Conservation (phyloP, 2,113 vertebrate species). For the Orycteropus afer region DNA sequence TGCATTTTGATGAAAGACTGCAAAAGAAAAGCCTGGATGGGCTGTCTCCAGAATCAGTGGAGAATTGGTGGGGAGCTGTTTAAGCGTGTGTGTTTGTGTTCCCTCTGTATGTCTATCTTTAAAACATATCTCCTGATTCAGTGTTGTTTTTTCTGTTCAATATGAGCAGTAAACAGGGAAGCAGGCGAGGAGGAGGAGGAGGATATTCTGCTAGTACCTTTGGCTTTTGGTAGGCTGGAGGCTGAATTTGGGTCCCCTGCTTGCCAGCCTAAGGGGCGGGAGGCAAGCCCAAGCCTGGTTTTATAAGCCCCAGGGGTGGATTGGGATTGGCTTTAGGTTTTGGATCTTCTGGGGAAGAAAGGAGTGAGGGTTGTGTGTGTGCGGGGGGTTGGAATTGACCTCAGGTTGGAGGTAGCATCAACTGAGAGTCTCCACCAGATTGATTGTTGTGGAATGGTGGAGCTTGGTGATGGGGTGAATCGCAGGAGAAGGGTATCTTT, state of each 20-base stretch:
- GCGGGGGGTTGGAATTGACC: neutral
- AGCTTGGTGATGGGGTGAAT: neutral
- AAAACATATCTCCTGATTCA: conserved; percentile 16
- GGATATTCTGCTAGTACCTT: neutral
- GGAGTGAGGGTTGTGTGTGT: neutral
- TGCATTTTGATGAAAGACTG: conserved; percentile 32
- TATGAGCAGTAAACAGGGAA: neutral
- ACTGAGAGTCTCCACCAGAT: neutral
- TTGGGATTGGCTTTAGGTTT: conserved; percentile 50
- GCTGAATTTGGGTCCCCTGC: conserved; percentile 31
- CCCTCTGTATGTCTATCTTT: conserved; percentile 1
- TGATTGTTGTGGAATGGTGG: conserved; percentile 36
- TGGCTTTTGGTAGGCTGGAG: conserved; percentile 27
- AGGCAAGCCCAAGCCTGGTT: neutral
- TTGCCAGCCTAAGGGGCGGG: neutral
- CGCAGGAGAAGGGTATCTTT: neutral
- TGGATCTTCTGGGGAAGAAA: conserved; percentile 18
- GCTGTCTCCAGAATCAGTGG: neutral
- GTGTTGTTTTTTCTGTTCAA: neutral
- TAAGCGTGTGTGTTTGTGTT: conserved; percentile 27
- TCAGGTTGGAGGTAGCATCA: neutral
- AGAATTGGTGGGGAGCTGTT: neutral
- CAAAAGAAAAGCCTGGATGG: neutral
- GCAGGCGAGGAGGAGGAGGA: neutral
- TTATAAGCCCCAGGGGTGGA: neutral